Conservation (phyloP, 2,797 vertebrate genomes). For the Sciurus vulgaris region DNA sequence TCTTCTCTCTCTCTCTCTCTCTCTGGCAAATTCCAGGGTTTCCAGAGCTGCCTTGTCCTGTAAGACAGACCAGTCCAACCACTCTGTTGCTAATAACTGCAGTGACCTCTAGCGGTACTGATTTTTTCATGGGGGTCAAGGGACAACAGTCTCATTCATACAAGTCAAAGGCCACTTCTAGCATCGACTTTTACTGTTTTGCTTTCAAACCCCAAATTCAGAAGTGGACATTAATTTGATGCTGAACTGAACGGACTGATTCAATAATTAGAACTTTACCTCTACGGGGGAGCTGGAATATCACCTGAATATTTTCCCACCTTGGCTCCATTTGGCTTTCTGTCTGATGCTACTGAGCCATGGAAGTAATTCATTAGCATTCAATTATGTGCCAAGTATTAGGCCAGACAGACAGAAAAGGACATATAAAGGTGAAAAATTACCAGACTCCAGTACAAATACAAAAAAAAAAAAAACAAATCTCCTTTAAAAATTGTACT, state of each 20-base stretch:
- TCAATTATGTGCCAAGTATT: background rate
- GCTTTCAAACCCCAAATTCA: background rate
- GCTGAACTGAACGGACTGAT: background rate
- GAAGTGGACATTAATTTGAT: background rate
- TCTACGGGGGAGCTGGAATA: background rate
- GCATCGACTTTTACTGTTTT: background rate
- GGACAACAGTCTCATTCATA: background rate
- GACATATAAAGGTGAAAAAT: background rate
- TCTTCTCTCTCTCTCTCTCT: background rate
- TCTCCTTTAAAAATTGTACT: background rate
- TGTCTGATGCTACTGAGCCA: background rate
- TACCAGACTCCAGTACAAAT: background rate
- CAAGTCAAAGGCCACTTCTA: background rate
- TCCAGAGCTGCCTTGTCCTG: background rate
- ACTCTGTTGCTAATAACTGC: slow-evolving; percentile 52
- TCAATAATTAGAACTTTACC: background rate
- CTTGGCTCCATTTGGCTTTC: background rate
- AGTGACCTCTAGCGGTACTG: slow-evolving; percentile 82
- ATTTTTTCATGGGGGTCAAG: too few species aligned
- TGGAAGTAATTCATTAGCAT: background rate
- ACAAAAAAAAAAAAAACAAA: background rate
- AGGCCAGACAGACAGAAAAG: background rate
- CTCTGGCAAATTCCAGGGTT: background rate
- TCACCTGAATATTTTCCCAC: background rate
- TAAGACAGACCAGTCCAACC: background rate